Evolutionary conservation across 2,113 vertebrate genomes (phyloP), one percentile per base, ranked within the genome.

Genomic region (Rhombomys opimus): DNA sequence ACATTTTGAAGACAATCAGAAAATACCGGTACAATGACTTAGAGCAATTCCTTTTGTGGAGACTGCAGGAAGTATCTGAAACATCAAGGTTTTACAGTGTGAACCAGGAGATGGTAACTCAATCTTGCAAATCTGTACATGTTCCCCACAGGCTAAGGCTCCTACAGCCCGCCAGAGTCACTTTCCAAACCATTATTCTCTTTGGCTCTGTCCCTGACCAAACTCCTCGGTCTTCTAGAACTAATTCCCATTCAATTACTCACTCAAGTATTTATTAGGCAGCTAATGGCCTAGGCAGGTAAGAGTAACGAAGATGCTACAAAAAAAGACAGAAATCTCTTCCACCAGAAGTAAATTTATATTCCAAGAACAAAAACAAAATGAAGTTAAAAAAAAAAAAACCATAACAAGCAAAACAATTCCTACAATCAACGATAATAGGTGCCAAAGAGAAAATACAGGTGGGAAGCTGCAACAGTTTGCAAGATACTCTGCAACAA

Each of bases 181-280:
- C 41, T 91, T 89, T 65, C 70, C 70, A 85, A 92, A 25, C 32
- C 32, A 20, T 88, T 87, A 25, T 88, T 87, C 54, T 89, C 63
- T 25, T 92, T 87, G 57, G 38, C 80, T 89, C 35, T 96, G 38
- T 84, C 57, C 65, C 63, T 93, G 27, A 50, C 17, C 88, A 94
- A 91, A 77, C 18, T 23, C 22, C 61, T 86, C 30, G 17, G 32
- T 77, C 12, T 88, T 94, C 54, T n/a, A 81, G 35, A 76, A 50
- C 32, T 78, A 41, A 32, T 90, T 95, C 41, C 27, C 35, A 63
- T 35, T 61, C 73, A 73, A 7, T 61, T 38, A 87, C 35, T n/a
- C 20, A 94, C 23, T 95, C 27, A 85, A 77, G 76, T 91, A 93
- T 12, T 38, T 84, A 95, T n/a, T 93, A 85, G 76, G n/a, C 25